phyloP scores from a whole-genome alignment of 2,113 vertebrate genomes.

The Pantherophis guttatus region DNA sequence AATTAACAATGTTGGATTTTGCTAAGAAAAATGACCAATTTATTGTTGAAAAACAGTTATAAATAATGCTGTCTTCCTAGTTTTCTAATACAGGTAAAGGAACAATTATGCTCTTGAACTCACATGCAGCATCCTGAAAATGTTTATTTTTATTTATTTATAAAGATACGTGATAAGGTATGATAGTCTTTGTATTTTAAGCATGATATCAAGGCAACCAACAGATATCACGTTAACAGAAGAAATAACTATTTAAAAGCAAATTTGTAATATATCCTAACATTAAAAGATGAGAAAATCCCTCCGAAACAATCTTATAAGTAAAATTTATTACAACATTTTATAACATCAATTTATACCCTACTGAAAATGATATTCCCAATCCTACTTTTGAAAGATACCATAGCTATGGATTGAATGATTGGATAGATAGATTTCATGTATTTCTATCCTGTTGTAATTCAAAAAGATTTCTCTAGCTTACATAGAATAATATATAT shows the following conservation, averaged over 20 bases:
- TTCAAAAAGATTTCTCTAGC: not conserved
- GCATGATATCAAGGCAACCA: not conserved
- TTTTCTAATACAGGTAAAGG: too few species aligned
- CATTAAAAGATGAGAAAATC: not conserved
- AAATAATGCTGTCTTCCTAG: too few species aligned
- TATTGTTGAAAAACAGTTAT: not conserved
- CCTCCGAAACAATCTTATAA: not conserved
- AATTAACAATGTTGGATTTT: not conserved
- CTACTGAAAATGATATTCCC: too few species aligned
- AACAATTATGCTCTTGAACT: too few species aligned
- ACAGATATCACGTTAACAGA: too few species aligned
- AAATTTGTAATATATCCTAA: not conserved
- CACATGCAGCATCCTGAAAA: too few species aligned
- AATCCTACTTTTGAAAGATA: too few species aligned
- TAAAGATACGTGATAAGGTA: too few species aligned
- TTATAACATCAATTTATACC: too few species aligned
- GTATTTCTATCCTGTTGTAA: not conserved
- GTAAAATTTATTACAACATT: not conserved
- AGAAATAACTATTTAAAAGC: not conserved
- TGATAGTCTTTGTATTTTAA: too few species aligned
- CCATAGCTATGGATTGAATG: not conserved
- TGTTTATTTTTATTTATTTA: not conserved
- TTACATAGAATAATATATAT: not conserved
- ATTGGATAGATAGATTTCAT: not conserved
- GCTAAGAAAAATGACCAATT: too few species aligned